These are phyloP conservation scores for Rotaria macrura DNA, from an alignment of 2,888 invertebrate genomes.

Conservation along the genomic window DNA sequence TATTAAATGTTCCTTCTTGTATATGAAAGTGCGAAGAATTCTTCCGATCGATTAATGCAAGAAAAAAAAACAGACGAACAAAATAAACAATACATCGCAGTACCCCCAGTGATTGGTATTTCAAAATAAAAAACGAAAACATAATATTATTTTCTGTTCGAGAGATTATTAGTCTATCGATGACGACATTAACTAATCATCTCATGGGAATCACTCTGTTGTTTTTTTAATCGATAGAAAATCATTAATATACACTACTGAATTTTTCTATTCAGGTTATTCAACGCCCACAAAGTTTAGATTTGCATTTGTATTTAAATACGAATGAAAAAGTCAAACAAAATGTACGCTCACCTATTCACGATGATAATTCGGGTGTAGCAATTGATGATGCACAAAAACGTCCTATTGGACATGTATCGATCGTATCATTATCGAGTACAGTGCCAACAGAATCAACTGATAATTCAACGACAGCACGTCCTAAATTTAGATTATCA, in stretches of 20 bases:
- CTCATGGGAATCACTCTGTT: neutral
- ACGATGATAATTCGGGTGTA: neutral
- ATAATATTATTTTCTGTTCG: neutral
- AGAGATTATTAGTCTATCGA: neutral
- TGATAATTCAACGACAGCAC: neutral
- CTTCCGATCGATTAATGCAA: too few species aligned
- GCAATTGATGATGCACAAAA: neutral
- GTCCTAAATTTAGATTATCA: neutral
- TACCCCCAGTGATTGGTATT: neutral
- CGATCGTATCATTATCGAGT: neutral
- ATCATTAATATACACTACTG: neutral
- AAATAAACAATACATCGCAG: neutral
- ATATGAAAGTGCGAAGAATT: too few species aligned
- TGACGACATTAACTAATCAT: neutral
- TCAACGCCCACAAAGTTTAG: neutral
- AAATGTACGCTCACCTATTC: neutral
- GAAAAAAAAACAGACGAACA: neutral
- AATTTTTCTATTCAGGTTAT: neutral
- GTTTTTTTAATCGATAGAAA: neutral
- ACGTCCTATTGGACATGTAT: slow-evolving; percentile 10
- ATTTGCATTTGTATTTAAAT: neutral
- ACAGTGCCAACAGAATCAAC: neutral
- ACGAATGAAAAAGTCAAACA: neutral
- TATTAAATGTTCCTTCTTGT: too few species aligned
- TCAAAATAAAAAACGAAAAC: neutral